phyloP scores from a whole-genome alignment of 2,113 vertebrate genomes.

The Thryonomys swinderianus region DNA sequence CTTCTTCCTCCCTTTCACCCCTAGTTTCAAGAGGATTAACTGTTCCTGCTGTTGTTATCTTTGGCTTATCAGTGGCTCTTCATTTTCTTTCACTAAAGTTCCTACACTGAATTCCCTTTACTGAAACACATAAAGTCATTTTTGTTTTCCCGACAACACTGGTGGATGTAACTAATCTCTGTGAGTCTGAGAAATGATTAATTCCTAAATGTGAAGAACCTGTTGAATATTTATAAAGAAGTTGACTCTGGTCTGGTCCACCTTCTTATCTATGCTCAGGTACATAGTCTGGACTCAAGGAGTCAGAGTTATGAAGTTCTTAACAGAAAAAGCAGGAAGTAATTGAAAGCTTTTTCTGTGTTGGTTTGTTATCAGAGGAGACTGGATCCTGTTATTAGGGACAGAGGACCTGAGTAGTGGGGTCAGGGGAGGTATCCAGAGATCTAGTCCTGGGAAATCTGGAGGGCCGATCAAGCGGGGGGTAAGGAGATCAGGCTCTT shows the following conservation, averaged over 20 bases:
- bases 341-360: not conserved
- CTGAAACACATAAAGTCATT: not conserved
- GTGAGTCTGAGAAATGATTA: conserved; percentile 16
- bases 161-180: not conserved
- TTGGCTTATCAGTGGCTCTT: not conserved
- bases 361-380: not conserved
- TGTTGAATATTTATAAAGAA: not conserved
- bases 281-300: not conserved
- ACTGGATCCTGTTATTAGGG: not conserved
- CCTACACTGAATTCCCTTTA: not conserved
- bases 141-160: not conserved
- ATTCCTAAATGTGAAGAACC: not conserved
- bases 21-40: not conserved
- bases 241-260: not conserved
- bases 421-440: not conserved
- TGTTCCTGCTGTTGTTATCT: not conserved
- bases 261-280: not conserved
- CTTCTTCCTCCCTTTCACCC: not conserved
- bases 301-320: not conserved
- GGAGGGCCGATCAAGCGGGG: no score
- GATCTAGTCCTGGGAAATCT: not conserved
- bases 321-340: not conserved
- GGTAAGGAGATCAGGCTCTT: not conserved
- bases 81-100: not conserved
- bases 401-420: not conserved